Percentiles rank a stretch among this genome's conserved stretches.
Evolutionary conservation across 2,797 vertebrate genomes (phyloP).

Genomic region (Harpagifer antarcticus): DNA sequence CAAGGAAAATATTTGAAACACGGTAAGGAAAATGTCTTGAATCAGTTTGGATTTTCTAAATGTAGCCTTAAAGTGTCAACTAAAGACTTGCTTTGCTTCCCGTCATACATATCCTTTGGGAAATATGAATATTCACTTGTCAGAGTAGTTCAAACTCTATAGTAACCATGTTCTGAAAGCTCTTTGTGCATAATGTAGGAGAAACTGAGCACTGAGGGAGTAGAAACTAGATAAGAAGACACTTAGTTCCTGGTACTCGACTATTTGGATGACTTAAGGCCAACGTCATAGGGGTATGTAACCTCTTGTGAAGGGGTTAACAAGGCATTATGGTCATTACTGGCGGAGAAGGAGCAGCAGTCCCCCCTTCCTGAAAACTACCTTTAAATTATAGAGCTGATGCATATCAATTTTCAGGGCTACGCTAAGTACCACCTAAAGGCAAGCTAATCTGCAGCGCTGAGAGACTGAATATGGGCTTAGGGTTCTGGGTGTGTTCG

Average conservation of each 20-base stretch:
- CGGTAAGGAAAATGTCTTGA: background rate
- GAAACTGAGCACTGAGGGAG: background rate
- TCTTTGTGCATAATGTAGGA: background rate
- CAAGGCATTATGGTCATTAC: conserved; percentile 78
- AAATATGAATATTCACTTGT: background rate
- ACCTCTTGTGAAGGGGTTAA: conserved; percentile 77
- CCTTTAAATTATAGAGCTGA: conserved; percentile 75
- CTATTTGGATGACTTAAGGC: conserved; percentile 62
- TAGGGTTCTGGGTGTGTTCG: conserved; percentile 60
- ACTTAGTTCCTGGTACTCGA: background rate
- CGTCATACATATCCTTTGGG: background rate
- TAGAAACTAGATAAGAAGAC: conserved; percentile 29
- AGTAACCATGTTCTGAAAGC: background rate
- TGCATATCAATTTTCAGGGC: conserved; percentile 76
- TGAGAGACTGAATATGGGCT: conserved; percentile 59
- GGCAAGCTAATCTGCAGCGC: conserved; percentile 62
- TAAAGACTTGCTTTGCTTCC: background rate
- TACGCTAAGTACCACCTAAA: conserved; percentile 73
- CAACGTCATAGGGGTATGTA: conserved; percentile 66
- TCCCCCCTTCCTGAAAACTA: conserved; percentile 56
- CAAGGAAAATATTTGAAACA: background rate
- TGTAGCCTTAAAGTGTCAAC: background rate
- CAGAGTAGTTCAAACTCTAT: background rate
- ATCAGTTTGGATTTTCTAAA: background rate
- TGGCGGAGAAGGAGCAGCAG: conserved; percentile 54